Base-by-base conservation (phyloP, 2,113 vertebrate genomes). In the Monopterus albus region DNA sequence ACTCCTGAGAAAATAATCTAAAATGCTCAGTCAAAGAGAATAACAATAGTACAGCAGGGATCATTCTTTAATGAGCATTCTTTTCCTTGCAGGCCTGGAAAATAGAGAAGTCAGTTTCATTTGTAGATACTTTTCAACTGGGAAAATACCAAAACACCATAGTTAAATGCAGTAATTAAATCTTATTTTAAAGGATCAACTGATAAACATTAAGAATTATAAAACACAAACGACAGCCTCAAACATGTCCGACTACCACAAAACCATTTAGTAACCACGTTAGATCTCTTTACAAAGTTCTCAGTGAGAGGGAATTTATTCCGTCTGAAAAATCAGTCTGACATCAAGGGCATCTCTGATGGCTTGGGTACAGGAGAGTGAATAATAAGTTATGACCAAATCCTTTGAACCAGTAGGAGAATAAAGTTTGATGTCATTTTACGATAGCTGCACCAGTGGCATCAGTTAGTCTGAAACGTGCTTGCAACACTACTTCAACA, bases 301-400 rank as follows among this genome's bases (percentile, higher is more conserved):
- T 68, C 45, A 69, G 49, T 80, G 78, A 57, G 45, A 71, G 36
- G 55, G 63, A 66, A 65, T 65, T 43, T 66, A 67, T 81, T 75
- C 75, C 64, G 61, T 42, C 51, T 64, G 39, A 55, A 56, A 78
- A 78, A 64, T 60, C 55, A 42, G 40, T 60, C 78, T 61, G 51
- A 89, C 77, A 88, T 89, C 75, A 87, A 87, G 88, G 81, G 76
- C 61, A 84, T 63, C 73, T 63, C 73, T 79, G 72, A 76, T 28
- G 5, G 77, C 79, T 76, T 46, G 64, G 59, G 78, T 77, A 76
- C 70, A 84, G 79, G 63, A 73, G 45, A 75, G 69, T 73, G 82
- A 83, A 80, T 86, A 73, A 78, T 82, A 72, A 83, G 81, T 75
- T 42, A 69, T 35, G 56, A 77, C 43, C 35, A 69, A 78, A 68